Conservation (phyloP, 2,888 invertebrate species). For the Cremastinae sp. region DNA sequence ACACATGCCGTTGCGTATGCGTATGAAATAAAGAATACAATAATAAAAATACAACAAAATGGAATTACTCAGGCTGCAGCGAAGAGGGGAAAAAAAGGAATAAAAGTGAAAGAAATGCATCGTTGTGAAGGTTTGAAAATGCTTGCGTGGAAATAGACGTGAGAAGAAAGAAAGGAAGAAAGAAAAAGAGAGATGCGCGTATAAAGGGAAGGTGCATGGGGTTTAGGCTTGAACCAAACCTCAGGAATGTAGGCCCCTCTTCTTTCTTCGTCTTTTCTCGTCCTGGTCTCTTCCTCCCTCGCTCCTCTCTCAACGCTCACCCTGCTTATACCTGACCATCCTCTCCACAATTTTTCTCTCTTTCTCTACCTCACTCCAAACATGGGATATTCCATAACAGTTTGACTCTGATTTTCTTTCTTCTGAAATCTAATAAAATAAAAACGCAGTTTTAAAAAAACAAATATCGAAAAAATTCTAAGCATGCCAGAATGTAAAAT, state of each 20-base stretch:
- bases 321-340: constrained; percentile 38
- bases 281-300: constrained; percentile 34
- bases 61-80: too few species aligned
- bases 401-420: background rate
- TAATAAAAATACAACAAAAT: constrained; percentile 8
- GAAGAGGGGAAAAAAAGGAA: constrained; percentile 28
- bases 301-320: constrained; percentile 21
- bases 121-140: constrained; percentile 58
- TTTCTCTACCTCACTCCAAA: constrained; percentile 4
- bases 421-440: too few species aligned
- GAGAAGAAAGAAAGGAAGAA: constrained; percentile 42
- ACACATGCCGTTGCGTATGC: too few species aligned
- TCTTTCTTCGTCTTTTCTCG: constrained; percentile 45
- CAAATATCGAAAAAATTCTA: too few species aligned
- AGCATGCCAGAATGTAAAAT: too few species aligned
- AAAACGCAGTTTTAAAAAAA: too few species aligned
- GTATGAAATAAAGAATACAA: background rate
- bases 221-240: constrained; percentile 65
- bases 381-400: constrained; percentile 4
- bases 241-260: constrained; percentile 72
- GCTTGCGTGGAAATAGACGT: constrained; percentile 42
- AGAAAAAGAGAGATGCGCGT: background rate
- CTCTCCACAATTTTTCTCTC: constrained; percentile 27
- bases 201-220: constrained; percentile 28
- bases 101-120: constrained; percentile 3